These are phyloP conservation scores for Smithornis capensis DNA, from an alignment of 2,113 vertebrate species.

Conservation along the genomic window DNA sequence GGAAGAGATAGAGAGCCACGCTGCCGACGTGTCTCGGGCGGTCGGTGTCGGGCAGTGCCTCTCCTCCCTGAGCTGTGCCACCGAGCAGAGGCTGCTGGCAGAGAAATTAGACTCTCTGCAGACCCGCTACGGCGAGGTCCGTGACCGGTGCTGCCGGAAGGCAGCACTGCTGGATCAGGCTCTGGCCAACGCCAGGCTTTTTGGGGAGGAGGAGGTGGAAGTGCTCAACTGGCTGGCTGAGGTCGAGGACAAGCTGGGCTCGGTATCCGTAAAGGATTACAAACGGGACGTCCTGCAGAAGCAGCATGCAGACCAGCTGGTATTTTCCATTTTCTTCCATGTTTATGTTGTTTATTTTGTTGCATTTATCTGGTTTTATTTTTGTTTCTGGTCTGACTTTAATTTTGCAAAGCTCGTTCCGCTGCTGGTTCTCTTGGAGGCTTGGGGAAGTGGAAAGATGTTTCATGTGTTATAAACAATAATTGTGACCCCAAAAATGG, in stretches of 20 bases:
- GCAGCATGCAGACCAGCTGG: conserved; percentile 92
- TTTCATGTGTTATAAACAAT: not conserved
- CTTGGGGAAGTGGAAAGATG: not conserved
- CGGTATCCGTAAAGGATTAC: conserved; percentile 90
- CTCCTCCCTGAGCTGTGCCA: conserved; percentile 82
- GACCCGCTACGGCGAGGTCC: conserved; percentile 82
- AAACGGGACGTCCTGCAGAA: conserved; percentile 87
- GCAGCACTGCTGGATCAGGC: conserved; percentile 90
- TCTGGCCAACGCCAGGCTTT: conserved; percentile 91
- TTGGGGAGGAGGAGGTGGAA: conserved; percentile 99
- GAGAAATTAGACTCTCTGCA: conserved; percentile 84
- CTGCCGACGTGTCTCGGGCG: conserved; percentile 78
- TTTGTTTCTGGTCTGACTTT: conserved; percentile 5
- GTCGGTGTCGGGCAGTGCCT: conserved; percentile 84
- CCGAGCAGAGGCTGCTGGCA: conserved; percentile 82
- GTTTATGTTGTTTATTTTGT: conserved; percentile 37
- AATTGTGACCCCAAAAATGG: not conserved
- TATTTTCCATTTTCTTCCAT: conserved; percentile 73
- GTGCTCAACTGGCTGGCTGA: conserved; percentile 99
- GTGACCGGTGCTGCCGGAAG: conserved; percentile 82
- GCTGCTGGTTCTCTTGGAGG: not conserved
- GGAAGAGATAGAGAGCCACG: conserved; percentile 85
- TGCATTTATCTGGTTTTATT: not conserved
- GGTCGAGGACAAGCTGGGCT: conserved; percentile 91
- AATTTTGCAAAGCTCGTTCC: not conserved